phyloP scores from a whole-genome alignment of 2,113 vertebrate genomes.

The Chloebia gouldiae region DNA sequence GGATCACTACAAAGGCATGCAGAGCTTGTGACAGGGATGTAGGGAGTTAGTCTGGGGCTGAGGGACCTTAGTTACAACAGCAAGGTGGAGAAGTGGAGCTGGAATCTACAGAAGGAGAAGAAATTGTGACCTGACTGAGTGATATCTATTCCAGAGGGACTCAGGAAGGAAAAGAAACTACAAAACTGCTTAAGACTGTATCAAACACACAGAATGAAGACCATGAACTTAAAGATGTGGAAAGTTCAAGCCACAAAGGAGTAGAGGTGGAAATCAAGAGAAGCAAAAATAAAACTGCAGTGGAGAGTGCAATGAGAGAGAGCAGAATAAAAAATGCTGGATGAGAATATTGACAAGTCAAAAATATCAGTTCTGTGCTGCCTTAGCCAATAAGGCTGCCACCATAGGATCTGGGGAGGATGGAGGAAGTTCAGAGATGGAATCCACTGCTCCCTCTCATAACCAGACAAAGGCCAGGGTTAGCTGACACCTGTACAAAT shows the following conservation, averaged over 20 bases:
- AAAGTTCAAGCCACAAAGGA: slow-evolving; percentile 36
- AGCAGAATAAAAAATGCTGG: neutral
- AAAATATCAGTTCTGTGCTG: neutral
- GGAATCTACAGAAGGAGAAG: neutral
- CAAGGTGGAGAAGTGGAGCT: neutral
- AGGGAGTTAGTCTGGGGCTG: neutral
- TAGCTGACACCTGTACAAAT: neutral
- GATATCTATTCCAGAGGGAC: slow-evolving; percentile 16
- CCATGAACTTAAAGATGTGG: slow-evolving; percentile 17
- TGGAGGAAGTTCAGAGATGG: neutral
- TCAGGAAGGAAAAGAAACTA: neutral
- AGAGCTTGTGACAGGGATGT: neutral
- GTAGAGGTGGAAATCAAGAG: slow-evolving; percentile 4
- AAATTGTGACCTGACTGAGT: neutral
- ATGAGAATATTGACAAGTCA: neutral
- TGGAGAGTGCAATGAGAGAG: neutral
- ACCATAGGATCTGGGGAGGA: neutral
- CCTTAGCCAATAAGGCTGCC: neutral
- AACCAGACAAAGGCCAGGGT: neutral
- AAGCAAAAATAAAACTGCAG: slow-evolving; percentile 1
- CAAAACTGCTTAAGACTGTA: slow-evolving; percentile 20
- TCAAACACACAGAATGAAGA: slow-evolving; percentile 19
- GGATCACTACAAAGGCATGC: neutral
- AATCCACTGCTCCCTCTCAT: neutral
- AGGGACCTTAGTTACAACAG: neutral